A percentile compares a stretch with the other conserved stretches of the same genome.
Evolutionary conservation across 2,797 vertebrate genomes (phyloP).

Genomic region (Etheostoma perlongum): DNA sequence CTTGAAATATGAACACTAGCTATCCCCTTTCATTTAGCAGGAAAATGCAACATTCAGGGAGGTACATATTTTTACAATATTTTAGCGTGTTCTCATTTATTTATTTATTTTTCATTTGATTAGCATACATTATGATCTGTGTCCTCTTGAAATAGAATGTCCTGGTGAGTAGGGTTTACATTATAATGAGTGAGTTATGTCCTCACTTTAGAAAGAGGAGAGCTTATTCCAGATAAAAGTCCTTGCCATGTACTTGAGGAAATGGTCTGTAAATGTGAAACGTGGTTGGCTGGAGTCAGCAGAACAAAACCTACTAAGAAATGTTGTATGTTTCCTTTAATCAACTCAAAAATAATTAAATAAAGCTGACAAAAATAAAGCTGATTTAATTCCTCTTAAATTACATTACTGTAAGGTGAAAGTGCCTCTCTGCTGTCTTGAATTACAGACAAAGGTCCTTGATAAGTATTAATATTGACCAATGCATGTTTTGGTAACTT

Average conservation of each 20-base stretch:
- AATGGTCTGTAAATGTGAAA: slow-evolving; percentile 19
- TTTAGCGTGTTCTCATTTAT: neutral
- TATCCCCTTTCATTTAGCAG: neutral
- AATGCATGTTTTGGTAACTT: slow-evolving; percentile 17
- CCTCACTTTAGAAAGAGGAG: slow-evolving; percentile 6
- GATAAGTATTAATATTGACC: slow-evolving; percentile 21
- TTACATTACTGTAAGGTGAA: slow-evolving; percentile 23
- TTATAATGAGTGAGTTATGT: slow-evolving; percentile 30
- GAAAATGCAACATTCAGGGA: slow-evolving; percentile 13
- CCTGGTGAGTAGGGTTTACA: neutral
- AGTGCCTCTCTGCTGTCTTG: slow-evolving; percentile 13
- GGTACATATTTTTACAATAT: neutral
- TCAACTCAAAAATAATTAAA: slow-evolving; percentile 43
- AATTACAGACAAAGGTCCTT: slow-evolving; percentile 18
- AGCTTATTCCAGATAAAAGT: slow-evolving; percentile 42
- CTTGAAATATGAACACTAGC: neutral
- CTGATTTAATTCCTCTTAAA: slow-evolving; percentile 23
- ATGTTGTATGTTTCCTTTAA: slow-evolving; percentile 58
- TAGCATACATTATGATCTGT: neutral
- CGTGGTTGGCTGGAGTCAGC: slow-evolving; percentile 40
- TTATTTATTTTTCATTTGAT: neutral
- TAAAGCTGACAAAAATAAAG: neutral
- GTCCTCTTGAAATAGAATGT: slow-evolving; percentile 4
- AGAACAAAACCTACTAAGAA: slow-evolving; percentile 53
- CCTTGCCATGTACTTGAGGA: slow-evolving; percentile 50